Evolutionary conservation across 2,797 vertebrate genomes (phyloP).

Genomic region (Ptychobarbus kaznakovi): DNA sequence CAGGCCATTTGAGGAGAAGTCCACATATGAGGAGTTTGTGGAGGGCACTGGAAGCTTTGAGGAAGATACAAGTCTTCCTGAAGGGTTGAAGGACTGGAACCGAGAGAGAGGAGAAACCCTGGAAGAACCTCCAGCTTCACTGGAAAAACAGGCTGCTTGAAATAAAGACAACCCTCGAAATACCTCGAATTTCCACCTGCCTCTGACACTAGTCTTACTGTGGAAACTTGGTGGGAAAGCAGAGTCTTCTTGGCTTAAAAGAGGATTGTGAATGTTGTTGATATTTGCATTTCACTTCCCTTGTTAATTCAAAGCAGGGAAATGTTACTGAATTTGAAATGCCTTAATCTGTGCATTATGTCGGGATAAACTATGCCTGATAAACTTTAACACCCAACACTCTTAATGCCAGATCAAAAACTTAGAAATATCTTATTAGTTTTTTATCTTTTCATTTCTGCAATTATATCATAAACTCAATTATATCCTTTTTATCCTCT

Average conservation of each 20-base stretch:
- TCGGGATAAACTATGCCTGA: not conserved
- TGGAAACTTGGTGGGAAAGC: too few relatives aligned
- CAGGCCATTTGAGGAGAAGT: conserved; percentile 80
- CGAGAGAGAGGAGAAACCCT: conserved; percentile 58
- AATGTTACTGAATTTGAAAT: conserved; percentile 20
- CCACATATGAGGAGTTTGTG: conserved; percentile 83
- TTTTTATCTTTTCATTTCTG: not conserved
- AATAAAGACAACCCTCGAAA: not conserved
- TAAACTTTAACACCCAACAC: conserved; percentile 1
- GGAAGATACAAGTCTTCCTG: conserved; percentile 80
- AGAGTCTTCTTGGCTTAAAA: not conserved
- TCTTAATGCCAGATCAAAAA: conserved; percentile 10
- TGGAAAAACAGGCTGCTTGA: conserved; percentile 60
- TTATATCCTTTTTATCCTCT: conserved; percentile 15
- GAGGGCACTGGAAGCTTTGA: conserved; percentile 83
- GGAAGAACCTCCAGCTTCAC: conserved; percentile 50
- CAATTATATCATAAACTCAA: not conserved
- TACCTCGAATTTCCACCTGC: not conserved
- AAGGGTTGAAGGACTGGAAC: conserved; percentile 82
- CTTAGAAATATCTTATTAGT: not conserved
- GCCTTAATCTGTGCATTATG: conserved; percentile 37
- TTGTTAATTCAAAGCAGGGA: conserved; percentile 3
- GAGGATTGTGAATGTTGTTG: not conserved
- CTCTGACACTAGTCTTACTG: not conserved
- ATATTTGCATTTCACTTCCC: conserved; percentile 30